These are phyloP conservation scores for Netelia virgata DNA, from an alignment of 2,888 invertebrate genomes.

Conservation along the genomic window DNA sequence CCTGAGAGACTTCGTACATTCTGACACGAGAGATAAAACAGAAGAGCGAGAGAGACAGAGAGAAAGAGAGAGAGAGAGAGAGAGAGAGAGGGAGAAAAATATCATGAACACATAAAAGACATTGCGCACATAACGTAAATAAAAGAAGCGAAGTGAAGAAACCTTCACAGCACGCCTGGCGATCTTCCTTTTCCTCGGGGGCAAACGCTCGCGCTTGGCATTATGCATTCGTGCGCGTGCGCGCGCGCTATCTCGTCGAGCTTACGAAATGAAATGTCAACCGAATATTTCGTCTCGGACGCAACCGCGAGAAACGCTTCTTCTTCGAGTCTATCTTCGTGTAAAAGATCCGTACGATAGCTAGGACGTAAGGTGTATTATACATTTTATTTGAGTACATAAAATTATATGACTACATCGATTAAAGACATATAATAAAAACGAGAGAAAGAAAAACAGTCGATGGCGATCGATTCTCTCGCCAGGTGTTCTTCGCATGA, in stretches of 20 bases:
- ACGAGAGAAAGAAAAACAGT: too few relatives aligned
- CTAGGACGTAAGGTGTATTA: neutral
- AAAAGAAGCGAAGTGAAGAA: slow-evolving; percentile 58
- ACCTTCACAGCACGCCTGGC: slow-evolving; percentile 48
- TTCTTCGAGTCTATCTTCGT: slow-evolving; percentile 14
- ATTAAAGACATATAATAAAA: too few relatives aligned
- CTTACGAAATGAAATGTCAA: slow-evolving; percentile 71
- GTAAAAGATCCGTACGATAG: neutral
- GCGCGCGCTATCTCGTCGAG: slow-evolving; percentile 43
- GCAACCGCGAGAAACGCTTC: slow-evolving; percentile 29
- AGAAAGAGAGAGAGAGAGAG: neutral
- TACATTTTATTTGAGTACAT: neutral
- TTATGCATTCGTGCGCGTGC: slow-evolving; percentile 54
- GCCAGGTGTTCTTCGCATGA: too few relatives aligned
- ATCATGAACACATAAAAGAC: slow-evolving; percentile 18
- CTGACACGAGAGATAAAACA: neutral
- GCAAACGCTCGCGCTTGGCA: slow-evolving; percentile 61
- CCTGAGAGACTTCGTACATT: slow-evolving; percentile 19
- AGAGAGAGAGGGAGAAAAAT: neutral
- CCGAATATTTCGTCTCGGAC: slow-evolving; percentile 59
- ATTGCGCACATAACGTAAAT: slow-evolving; percentile 38
- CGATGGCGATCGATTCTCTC: too few relatives aligned
- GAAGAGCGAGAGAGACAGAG: slow-evolving; percentile 3
- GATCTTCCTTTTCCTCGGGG: slow-evolving; percentile 57
- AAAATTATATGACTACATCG: neutral